Conservation (phyloP, 2,113 vertebrate species). For the Ochotona princeps region DNA sequence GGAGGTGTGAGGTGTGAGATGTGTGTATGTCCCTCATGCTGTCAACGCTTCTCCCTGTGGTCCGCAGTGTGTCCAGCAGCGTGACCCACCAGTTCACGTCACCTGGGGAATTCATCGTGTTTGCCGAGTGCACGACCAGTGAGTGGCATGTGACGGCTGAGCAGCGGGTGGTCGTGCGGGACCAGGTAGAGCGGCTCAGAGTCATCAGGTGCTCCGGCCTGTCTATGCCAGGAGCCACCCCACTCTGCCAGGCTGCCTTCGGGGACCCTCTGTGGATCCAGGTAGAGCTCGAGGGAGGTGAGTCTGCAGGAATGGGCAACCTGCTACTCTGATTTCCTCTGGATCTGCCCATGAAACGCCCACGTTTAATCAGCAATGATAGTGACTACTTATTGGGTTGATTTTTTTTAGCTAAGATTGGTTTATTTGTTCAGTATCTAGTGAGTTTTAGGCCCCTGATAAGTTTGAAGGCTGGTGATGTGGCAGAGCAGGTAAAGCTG, state of each 20-base stretch:
- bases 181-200: constrained; percentile 85
- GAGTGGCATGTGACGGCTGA: constrained; percentile 94
- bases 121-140: constrained; percentile 92
- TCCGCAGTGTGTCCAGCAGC: constrained; percentile 83
- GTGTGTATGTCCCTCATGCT: background rate
- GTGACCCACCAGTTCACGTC: constrained; percentile 89
- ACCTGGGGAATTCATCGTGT: constrained; percentile 90
- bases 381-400: background rate
- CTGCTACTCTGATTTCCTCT: background rate
- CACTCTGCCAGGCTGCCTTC: constrained; percentile 85
- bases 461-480: no score
- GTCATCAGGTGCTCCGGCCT: constrained; percentile 87
- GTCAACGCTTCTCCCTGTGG: background rate
- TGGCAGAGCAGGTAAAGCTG: no score
- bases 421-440: background rate
- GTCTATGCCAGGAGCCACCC: constrained; percentile 81
- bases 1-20: background rate
- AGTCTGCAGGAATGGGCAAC: constrained; percentile 41
- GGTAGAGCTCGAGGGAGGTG: constrained; percentile 89
- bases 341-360: background rate
- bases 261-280: constrained; percentile 88
- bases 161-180: constrained; percentile 87
- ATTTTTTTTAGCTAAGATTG: background rate
- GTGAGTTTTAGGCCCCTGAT: background rate
- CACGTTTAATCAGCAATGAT: background rate